Evolutionary conservation across 2,888 invertebrate species (phyloP).

Genomic region (Scaptomyza parva): DNA sequence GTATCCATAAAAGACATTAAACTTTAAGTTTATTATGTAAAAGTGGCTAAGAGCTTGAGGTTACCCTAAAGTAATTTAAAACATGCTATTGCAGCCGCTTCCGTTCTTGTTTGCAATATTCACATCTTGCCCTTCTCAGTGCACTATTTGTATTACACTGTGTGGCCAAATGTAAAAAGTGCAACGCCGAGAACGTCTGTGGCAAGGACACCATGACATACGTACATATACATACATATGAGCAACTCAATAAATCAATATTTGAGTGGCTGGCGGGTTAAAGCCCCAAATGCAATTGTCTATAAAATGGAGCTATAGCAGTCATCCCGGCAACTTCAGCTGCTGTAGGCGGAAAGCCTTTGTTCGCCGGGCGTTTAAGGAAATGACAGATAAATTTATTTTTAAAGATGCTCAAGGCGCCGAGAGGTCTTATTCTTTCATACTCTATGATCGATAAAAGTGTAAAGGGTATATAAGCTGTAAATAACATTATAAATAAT

Average conservation of each 20-base stretch:
- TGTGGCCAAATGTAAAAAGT: conserved; percentile 32
- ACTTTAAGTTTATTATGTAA: conserved; percentile 55
- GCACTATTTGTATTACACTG: conserved; percentile 43
- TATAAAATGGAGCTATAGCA: conserved; percentile 34
- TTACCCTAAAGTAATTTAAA: conserved; percentile 58
- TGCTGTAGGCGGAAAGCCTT: conserved; percentile 20
- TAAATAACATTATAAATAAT: no score
- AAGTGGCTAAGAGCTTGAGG: conserved; percentile 48
- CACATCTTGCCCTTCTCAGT: conserved; percentile 1
- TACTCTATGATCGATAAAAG: not conserved
- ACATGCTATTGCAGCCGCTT: conserved; percentile 23
- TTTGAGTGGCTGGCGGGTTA: conserved; percentile 47
- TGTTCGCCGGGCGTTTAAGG: conserved; percentile 56
- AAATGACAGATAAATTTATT: conserved; percentile 72
- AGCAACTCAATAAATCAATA: conserved; percentile 76
- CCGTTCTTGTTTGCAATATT: conserved; percentile 9
- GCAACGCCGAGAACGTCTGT: conserved; percentile 12
- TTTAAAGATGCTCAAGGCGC: conserved; percentile 56
- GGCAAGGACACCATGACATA: conserved; percentile 28
- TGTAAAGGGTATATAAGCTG: not conserved
- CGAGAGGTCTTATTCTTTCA: not conserved
- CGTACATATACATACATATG: conserved; percentile 51
- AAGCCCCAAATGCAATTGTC: conserved; percentile 64
- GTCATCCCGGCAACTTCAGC: conserved; percentile 14
- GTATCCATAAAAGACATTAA: conserved; percentile 69